Base-by-base conservation (phyloP, 2,113 vertebrate species). In the Lathamus discolor region DNA sequence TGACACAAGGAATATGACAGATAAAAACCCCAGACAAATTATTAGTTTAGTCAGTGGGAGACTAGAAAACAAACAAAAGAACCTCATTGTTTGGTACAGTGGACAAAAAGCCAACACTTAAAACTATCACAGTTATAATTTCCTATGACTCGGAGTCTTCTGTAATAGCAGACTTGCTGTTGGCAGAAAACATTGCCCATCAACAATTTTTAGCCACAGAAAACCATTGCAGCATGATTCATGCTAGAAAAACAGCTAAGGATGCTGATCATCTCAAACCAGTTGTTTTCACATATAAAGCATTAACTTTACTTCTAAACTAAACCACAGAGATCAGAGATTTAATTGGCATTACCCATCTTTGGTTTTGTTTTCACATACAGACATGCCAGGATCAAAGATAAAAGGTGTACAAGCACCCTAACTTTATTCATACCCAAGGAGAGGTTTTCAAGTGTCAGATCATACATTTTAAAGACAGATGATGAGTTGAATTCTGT, bases 11-110 rank as follows among this genome's bases (percentile, higher is more conserved):
- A 91, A 70, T 29, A 62, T 39, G 86, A 92, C 84, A 95, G 77
- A 25, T 84, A 85, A 81, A 82, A 75, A 33, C 28, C 46, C 55
- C 49, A 85, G 83, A 88, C 49, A 91, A 86, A 67, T 92, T 72
- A 84, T 46, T 85, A 81, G 35, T 76, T 92, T 72, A 86, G 75
- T 81, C 90, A 92, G 93, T 89, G 41, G 76, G 86, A 96, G 66
- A 89, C 86, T 18, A 69, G 19, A 95, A 59, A 93, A 92, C 66
- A 97, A 96, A 91, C 59, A 82, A 85, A 90, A 94, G 70, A 63
- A 35, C 52, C 92, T 91, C 39, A 6, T 46, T 59, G 83, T 46
- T 77, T 87, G 54, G 73, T 62, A 85, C 22, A 3, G 14, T 48
- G 70, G 83, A 94, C 72, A 81, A 49, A 89, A 85, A 85, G 25